Evolutionary conservation across 2,888 invertebrate genomes (phyloP).

Genomic region (Drosophila paramelanica): DNA sequence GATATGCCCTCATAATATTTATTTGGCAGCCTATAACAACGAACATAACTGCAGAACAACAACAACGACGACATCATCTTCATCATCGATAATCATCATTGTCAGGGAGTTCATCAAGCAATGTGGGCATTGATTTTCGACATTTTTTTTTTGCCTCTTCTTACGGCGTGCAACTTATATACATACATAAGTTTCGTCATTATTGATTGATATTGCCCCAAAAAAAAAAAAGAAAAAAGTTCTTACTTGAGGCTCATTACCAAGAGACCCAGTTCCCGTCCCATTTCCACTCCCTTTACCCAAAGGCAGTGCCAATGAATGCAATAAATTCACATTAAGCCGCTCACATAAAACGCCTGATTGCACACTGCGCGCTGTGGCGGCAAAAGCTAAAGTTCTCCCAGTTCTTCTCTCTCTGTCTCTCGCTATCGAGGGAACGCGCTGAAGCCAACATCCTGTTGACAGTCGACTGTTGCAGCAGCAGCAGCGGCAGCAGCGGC

Average conservation of each 20-base stretch:
- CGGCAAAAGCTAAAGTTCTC: constrained; percentile 43
- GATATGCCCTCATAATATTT: constrained; percentile 75
- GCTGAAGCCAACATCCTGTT: constrained; percentile 77
- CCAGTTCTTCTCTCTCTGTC: constrained; percentile 19
- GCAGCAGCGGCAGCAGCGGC: constrained; percentile 40
- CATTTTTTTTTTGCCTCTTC: constrained; percentile 29
- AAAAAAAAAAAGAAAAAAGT: constrained; percentile 4
- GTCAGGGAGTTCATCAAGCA: constrained; percentile 36
- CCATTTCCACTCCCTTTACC: constrained; percentile 7
- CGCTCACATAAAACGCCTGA: constrained; percentile 79
- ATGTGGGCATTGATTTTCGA: constrained; percentile 59
- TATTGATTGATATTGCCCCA: constrained; percentile 44
- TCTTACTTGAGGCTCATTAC: constrained; percentile 66
- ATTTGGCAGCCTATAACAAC: constrained; percentile 68
- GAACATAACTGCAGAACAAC: constrained; percentile 52
- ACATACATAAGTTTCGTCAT: constrained; percentile 30
- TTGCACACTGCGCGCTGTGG: constrained; percentile 63
- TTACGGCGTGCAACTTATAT: constrained; percentile 12
- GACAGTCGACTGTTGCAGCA: constrained; percentile 56
- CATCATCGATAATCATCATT: constrained; percentile 21
- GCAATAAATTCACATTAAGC: constrained; percentile 78
- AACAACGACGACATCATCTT: background rate
- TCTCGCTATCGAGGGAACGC: constrained; percentile 45
- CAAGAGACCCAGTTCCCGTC: background rate
- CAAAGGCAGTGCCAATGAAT: constrained; percentile 47